Percentiles rank a stretch among this genome's conserved stretches.
Conservation (phyloP, 2,113 vertebrate genomes). For the Oxyruncus cristatus region DNA sequence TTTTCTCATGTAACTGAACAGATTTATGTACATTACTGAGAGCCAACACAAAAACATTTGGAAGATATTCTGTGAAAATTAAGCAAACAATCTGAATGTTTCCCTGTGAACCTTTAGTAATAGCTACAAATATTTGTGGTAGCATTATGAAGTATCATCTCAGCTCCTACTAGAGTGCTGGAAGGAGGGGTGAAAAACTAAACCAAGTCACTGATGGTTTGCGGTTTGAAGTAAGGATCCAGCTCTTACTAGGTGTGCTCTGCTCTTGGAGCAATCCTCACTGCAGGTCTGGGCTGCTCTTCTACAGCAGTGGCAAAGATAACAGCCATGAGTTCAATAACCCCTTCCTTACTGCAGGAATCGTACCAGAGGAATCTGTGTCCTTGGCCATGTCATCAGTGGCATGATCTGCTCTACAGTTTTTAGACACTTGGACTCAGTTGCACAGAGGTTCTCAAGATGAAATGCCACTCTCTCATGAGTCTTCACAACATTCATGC, state of each 20-base stretch:
- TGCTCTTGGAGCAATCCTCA: not conserved
- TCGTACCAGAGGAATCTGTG: not conserved
- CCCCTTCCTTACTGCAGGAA: not conserved
- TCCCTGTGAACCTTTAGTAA: not conserved
- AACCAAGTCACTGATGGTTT: not conserved
- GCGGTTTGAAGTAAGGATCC: not conserved
- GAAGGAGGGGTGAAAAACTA: not conserved
- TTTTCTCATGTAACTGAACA: not conserved
- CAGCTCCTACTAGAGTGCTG: not conserved
- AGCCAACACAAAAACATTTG: conserved; percentile 29
- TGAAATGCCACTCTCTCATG: not conserved
- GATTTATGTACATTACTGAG: not conserved
- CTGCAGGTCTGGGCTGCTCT: not conserved
- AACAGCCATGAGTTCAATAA: not conserved
- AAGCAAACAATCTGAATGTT: not conserved
- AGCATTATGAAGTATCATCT: not conserved
- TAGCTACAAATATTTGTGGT: conserved; percentile 1
- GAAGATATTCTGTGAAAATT: conserved; percentile 2
- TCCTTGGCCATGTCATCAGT: rapidly evolving
- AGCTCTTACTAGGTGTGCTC: not conserved
- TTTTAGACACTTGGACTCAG: not conserved
- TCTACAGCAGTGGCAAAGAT: not conserved
- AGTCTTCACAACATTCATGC: not conserved
- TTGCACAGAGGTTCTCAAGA: not conserved
- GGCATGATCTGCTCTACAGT: not conserved